Conservation (phyloP, 2,113 vertebrate species). For the Anser brachyrhynchus region DNA sequence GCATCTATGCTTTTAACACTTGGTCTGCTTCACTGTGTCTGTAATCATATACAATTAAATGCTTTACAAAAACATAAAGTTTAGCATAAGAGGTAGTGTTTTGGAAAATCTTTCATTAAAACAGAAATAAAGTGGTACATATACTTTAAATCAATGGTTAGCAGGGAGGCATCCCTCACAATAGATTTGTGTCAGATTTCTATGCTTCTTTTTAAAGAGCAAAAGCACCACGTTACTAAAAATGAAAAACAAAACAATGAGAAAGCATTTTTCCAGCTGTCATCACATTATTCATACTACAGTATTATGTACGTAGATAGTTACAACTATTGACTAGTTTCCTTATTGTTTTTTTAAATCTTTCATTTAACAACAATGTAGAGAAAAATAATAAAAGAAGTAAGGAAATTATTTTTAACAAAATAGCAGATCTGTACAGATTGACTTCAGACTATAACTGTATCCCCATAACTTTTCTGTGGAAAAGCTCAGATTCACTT, state of each 20-base stretch:
- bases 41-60: neutral
- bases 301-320: constrained; percentile 9
- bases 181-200: neutral
- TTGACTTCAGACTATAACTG: neutral
- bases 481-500: neutral
- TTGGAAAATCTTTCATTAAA: constrained; percentile 2
- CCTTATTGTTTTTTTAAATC: constrained; percentile 41
- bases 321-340: constrained; percentile 40
- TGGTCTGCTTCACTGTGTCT: neutral
- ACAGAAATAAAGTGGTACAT: neutral
- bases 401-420: neutral
- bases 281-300: constrained; percentile 16
- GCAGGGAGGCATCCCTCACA: neutral
- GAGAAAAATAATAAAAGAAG: neutral
- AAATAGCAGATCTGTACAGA: neutral
- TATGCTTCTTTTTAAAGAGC: neutral
- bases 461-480: neutral
- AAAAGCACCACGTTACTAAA: constrained; percentile 22
- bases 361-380: constrained; percentile 31
- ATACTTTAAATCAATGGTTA: neutral
- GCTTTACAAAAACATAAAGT: neutral
- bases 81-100: neutral
- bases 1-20: neutral
- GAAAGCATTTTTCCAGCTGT: constrained; percentile 46
- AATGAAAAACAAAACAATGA: neutral